A percentile compares a stretch with the other conserved stretches of the same genome.
Evolutionary conservation across 2,797 vertebrate genomes (phyloP).

Genomic region (Chloroceryle inda): DNA sequence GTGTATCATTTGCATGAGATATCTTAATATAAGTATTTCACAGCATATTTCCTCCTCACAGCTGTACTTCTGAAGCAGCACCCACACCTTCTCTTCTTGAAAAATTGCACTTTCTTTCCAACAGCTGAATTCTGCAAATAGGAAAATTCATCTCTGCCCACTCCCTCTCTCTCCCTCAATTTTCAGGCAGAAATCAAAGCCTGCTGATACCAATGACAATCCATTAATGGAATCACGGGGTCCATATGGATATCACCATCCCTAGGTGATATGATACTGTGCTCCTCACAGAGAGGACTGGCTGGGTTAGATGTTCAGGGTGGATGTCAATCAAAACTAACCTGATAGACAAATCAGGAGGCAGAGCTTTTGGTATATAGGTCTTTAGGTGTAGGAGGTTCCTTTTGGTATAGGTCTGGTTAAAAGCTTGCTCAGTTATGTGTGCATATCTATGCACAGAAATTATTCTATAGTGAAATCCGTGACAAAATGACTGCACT

Average conservation of each 20-base stretch:
- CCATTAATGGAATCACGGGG: neutral
- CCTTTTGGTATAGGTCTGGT: neutral
- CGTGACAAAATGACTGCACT: neutral
- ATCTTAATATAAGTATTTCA: constrained; percentile 35
- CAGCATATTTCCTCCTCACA: constrained; percentile 18
- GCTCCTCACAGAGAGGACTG: neutral
- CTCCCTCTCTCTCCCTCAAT: neutral
- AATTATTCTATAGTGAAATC: neutral
- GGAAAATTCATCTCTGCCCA: neutral
- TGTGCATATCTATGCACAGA: neutral
- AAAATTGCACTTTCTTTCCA: constrained; percentile 21
- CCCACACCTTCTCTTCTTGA: constrained; percentile 25
- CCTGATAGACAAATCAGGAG: neutral
- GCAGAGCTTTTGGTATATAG: neutral
- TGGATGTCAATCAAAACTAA: neutral
- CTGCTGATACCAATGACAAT: neutral
- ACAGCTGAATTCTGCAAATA: constrained; percentile 2
- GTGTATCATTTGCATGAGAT: neutral
- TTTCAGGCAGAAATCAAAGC: neutral
- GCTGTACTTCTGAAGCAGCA: constrained; percentile 15
- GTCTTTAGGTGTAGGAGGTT: neutral
- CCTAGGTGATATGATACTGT: neutral
- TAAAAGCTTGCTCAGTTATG: neutral
- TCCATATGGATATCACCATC: neutral
- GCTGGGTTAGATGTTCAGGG: neutral